These are phyloP conservation scores for rat (Rattus norvegicus) DNA, from an alignment of 2,113 vertebrate species.

Conservation along the genomic window DNA sequence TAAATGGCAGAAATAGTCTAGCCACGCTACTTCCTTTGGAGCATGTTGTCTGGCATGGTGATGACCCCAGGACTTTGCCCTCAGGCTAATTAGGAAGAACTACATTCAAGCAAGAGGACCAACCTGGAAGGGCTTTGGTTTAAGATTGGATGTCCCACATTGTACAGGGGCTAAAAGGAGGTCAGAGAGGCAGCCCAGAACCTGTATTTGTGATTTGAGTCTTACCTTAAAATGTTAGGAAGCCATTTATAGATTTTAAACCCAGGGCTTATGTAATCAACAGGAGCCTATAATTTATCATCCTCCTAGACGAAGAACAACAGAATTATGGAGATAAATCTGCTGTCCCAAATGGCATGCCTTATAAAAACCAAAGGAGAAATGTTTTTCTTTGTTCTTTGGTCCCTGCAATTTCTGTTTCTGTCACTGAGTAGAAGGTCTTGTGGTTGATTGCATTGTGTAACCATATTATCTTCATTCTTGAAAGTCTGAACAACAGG, in stretches of 20 bases:
- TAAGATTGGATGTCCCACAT: neutral
- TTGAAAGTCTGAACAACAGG: neutral
- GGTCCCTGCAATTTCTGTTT: neutral
- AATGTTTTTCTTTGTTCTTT: neutral
- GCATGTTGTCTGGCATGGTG: neutral
- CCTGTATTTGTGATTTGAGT: neutral
- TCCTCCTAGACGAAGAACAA: slow-evolving; percentile 24
- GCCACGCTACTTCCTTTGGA: neutral
- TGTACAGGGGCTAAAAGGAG: neutral
- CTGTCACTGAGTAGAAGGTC: neutral
- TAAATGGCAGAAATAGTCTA: neutral
- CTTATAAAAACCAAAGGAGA: neutral
- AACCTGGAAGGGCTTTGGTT: no score
- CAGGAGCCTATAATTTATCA: neutral
- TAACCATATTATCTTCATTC: neutral
- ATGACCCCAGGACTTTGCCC: neutral
- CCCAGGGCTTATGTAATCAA: neutral
- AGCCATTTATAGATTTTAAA: slow-evolving; percentile 24
- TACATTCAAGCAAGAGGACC: neutral
- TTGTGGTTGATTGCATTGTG: neutral
- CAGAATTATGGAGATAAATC: slow-evolving; percentile 44
- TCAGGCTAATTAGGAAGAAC: neutral
- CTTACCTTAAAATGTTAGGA: slow-evolving; percentile 23
- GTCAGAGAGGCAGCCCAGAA: neutral
- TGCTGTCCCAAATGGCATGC: neutral